Percentiles rank a stretch among this genome's conserved stretches.
Evolutionary conservation across 2,797 vertebrate genomes (phyloP).

Genomic region (Knipowitschia caucasica): DNA sequence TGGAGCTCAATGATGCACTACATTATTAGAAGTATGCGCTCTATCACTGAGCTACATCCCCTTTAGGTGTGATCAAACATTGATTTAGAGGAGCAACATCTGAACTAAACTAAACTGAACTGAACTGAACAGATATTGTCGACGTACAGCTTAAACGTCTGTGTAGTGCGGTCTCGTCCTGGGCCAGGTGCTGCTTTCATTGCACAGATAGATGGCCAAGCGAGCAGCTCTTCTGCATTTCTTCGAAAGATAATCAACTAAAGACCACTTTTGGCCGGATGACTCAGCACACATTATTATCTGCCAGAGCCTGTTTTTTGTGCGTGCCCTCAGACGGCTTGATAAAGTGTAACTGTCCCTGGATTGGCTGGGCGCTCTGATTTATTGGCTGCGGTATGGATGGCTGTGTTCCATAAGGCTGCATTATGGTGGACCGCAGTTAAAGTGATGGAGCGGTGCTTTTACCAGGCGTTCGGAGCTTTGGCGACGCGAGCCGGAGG

Average conservation of each 20-base stretch:
- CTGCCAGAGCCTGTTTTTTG: constrained; percentile 4
- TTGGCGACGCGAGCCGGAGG: constrained; percentile 2
- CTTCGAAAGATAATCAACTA: constrained; percentile 1
- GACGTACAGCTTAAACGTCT: no score
- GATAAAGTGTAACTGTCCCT: constrained; percentile 15
- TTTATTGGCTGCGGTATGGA: constrained; percentile 22
- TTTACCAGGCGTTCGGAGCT: constrained; percentile 6
- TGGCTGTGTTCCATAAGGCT: constrained; percentile 34
- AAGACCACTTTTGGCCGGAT: constrained; percentile 9
- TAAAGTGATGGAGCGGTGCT: constrained; percentile 28
- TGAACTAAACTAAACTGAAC: no score
- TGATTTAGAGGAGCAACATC: no score
- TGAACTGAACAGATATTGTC: no score
- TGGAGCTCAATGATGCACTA: no score
- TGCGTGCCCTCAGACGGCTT: constrained; percentile 11
- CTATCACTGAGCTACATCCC: no score
- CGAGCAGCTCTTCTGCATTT: background rate
- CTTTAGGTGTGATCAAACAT: no score
- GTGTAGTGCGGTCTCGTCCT: no score
- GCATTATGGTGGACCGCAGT: constrained; percentile 23
- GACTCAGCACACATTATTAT: constrained; percentile 6
- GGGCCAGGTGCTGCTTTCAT: background rate
- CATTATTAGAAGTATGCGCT: no score
- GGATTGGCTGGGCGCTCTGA: constrained; percentile 14
- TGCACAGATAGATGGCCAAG: background rate